Evolutionary conservation across 2,113 vertebrate genomes (phyloP).

Genomic region (Phasianus colchicus): DNA sequence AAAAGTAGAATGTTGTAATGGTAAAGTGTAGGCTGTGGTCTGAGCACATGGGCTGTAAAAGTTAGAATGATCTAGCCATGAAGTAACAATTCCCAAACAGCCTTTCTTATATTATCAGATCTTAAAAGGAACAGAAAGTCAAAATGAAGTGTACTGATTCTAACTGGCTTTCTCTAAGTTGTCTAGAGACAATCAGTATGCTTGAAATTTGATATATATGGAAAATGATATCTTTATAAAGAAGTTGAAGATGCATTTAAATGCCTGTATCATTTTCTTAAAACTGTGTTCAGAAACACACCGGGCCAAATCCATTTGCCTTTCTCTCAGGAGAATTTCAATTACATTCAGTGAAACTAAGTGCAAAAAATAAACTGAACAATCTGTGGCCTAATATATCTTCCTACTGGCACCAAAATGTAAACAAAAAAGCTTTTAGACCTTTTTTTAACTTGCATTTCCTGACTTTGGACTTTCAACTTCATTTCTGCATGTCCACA

Average conservation of each 20-base stretch:
- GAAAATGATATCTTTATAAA: constrained; percentile 36
- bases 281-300: constrained; percentile 33
- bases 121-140: constrained; percentile 22
- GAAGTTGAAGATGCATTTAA: constrained; percentile 26
- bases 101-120: background rate
- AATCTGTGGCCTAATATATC: constrained; percentile 25
- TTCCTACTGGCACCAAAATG: constrained; percentile 35
- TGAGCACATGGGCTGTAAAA: background rate
- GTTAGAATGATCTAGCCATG: background rate
- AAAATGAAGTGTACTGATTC: background rate
- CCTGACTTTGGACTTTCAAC: background rate
- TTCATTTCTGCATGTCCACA: constrained; percentile 30
- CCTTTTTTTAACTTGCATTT: background rate
- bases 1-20: background rate
- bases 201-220: constrained; percentile 29
- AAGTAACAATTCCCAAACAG: background rate
- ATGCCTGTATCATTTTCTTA: constrained; percentile 49
- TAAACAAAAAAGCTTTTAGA: constrained; percentile 57
- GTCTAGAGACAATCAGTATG: constrained; percentile 8
- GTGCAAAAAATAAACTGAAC: constrained; percentile 63
- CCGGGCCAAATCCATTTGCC: constrained; percentile 56
- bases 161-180: constrained; percentile 21
- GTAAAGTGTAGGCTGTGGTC: background rate
- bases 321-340: constrained; percentile 53
- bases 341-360: constrained; percentile 57